Conservation (phyloP, 2,797 vertebrate species). For the Enteromius radiatus region DNA sequence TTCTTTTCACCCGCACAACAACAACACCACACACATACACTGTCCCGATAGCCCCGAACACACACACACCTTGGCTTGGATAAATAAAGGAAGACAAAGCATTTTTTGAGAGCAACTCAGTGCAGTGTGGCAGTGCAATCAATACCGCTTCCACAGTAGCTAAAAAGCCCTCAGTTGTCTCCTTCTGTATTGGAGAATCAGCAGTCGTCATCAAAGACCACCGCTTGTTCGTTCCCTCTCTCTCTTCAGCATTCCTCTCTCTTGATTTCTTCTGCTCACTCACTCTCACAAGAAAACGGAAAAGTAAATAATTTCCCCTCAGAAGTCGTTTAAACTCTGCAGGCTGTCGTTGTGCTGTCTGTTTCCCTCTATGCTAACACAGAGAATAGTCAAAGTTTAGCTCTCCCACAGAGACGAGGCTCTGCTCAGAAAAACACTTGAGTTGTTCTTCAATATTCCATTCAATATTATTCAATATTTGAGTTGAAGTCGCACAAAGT, state of each 20-base stretch:
- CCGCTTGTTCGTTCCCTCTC: slow-evolving; percentile 3
- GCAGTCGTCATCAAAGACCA: slow-evolving; percentile 58
- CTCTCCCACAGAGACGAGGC: slow-evolving; percentile 17
- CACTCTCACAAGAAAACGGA: slow-evolving; percentile 26
- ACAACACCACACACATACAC: slow-evolving; percentile 44
- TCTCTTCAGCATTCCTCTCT: slow-evolving; percentile 11
- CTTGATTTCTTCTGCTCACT: slow-evolving; percentile 16
- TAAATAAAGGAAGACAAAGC: slow-evolving; percentile 65
- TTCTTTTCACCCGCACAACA: slow-evolving; percentile 17
- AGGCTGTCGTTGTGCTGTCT: slow-evolving; percentile 22
- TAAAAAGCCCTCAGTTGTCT: slow-evolving; percentile 60
- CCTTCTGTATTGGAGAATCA: slow-evolving; percentile 64
- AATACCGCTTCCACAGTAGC: slow-evolving; percentile 64
- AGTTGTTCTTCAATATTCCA: slow-evolving; percentile 18
- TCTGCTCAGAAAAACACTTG: slow-evolving; percentile 7
- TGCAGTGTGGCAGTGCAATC: slow-evolving; percentile 60
- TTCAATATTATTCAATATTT: slow-evolving; percentile 12
- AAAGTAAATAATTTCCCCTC: slow-evolving; percentile 47
- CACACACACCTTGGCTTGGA: slow-evolving; percentile 43
- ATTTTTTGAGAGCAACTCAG: slow-evolving; percentile 65
- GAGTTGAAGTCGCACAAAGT: slow-evolving; percentile 1
- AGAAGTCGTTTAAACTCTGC: slow-evolving; percentile 48
- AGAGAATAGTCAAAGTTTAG: slow-evolving; percentile 36
- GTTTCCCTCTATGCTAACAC: slow-evolving; percentile 38
- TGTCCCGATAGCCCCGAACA: not conserved